Conservation (phyloP, 53 echinoderm and acorn worm genomes). For the Paelopatides confundens region DNA sequence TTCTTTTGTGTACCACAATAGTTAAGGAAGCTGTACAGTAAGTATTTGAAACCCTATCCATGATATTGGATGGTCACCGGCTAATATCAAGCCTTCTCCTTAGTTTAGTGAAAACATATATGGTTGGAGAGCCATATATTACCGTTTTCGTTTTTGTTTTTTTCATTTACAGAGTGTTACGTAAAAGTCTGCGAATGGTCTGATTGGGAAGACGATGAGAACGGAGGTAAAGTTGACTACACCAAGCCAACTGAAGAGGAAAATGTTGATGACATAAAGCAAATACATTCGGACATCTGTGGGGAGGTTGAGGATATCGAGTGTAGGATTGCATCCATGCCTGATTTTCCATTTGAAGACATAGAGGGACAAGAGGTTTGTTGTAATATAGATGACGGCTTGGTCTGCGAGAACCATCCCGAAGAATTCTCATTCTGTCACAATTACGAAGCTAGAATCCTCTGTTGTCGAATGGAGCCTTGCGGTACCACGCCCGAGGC, state of each 20-base stretch:
- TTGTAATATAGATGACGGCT: neutral
- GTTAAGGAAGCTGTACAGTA: too few species aligned
- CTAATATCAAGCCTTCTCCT: too few species aligned
- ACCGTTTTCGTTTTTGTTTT: neutral
- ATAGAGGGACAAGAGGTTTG: constrained; percentile 21
- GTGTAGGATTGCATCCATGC: neutral
- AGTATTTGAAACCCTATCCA: too few species aligned
- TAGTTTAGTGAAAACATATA: too few species aligned
- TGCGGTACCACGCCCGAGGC: neutral
- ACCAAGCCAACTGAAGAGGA: neutral
- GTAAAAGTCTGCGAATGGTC: constrained; percentile 25
- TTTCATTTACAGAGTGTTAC: neutral
- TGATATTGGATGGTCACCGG: too few species aligned
- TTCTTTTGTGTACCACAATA: too few species aligned
- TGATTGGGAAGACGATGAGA: constrained; percentile 26
- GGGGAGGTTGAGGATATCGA: constrained; percentile 14
- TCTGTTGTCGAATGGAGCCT: neutral
- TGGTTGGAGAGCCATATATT: too few species aligned
- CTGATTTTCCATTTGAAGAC: neutral
- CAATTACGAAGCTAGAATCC: constrained; percentile 12
- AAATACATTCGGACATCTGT: neutral
- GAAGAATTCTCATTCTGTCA: neutral
- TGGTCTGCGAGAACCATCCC: neutral
- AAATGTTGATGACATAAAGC: neutral
- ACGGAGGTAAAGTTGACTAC: neutral